phyloP scores from a whole-genome alignment of 1,140 invertebrate species.

The Mamestra configurata region DNA sequence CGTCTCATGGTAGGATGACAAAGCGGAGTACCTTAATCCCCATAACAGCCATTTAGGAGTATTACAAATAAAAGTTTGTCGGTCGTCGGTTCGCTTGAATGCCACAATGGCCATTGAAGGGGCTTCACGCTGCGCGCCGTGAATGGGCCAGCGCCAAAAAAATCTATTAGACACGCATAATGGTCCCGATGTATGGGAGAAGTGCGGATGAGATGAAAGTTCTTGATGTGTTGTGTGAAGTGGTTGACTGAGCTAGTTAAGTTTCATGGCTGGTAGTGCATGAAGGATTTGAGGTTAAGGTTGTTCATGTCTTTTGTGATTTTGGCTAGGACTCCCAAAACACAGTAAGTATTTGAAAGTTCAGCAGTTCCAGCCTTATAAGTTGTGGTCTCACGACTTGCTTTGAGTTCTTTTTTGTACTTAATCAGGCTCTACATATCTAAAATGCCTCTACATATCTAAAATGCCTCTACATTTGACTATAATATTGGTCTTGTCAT shows the following conservation, averaged over 20 bases:
- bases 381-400: too few species aligned
- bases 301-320: background rate
- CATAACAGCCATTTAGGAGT: slow-evolving; percentile 85
- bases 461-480: too few species aligned
- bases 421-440: too few species aligned
- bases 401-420: too few species aligned
- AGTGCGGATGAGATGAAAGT: slow-evolving; percentile 62
- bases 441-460: too few species aligned
- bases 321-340: background rate
- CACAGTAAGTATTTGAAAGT: too few species aligned
- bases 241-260: slow-evolving; percentile 35
- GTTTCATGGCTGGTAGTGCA: slow-evolving; percentile 10
- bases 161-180: slow-evolving; percentile 87
- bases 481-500: too few species aligned
- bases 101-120: slow-evolving; percentile 84
- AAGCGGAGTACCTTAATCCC: slow-evolving; percentile 83
- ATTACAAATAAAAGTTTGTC: slow-evolving; percentile 87
- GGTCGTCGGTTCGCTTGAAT: slow-evolving; percentile 72
- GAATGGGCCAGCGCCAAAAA: slow-evolving; percentile 84
- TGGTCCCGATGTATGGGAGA: slow-evolving; percentile 75
- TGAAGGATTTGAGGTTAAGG: background rate
- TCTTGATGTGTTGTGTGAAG: slow-evolving; percentile 60
- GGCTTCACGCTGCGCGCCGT: slow-evolving; percentile 82
- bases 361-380: too few species aligned
- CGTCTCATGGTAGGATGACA: slow-evolving; percentile 76